A percentile compares a stretch with the other conserved stretches of the same genome.
phyloP scores from a whole-genome alignment of 2,113 vertebrate species.

The Bubalus kerabau region DNA sequence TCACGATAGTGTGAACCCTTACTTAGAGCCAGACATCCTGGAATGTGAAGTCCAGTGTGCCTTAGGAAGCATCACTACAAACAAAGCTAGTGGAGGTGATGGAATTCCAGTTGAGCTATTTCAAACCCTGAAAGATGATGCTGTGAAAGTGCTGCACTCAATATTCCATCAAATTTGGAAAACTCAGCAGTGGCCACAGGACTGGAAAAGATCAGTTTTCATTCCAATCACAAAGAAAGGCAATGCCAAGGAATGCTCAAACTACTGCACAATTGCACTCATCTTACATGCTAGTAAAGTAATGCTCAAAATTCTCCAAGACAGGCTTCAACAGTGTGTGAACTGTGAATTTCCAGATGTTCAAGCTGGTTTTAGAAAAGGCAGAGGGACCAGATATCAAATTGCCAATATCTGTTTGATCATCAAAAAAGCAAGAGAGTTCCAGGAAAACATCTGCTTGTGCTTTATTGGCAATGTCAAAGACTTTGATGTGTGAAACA shows the following conservation, averaged over 20 bases:
- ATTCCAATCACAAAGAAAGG: too few species aligned
- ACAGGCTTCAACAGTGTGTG: background rate
- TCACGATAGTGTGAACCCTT: background rate
- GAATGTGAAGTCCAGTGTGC: background rate
- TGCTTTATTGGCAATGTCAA: background rate
- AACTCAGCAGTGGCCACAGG: too few species aligned
- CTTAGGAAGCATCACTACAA: background rate
- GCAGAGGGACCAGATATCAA: background rate
- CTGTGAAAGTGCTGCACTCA: background rate
- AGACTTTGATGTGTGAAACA: background rate
- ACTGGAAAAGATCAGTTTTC: too few species aligned
- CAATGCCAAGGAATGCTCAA: too few species aligned
- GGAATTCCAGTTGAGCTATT: background rate
- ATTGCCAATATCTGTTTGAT: background rate
- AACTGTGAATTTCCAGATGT: background rate
- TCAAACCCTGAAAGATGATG: too few species aligned
- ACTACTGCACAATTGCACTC: background rate
- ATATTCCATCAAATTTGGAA: background rate
- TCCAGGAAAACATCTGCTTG: background rate
- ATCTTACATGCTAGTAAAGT: background rate
- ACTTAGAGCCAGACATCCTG: background rate
- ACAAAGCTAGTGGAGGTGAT: background rate
- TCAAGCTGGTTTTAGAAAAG: background rate
- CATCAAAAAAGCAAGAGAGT: background rate
- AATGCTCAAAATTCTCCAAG: background rate